Conservation (phyloP, 2,113 vertebrate species). For the Gallinago undulata region DNA sequence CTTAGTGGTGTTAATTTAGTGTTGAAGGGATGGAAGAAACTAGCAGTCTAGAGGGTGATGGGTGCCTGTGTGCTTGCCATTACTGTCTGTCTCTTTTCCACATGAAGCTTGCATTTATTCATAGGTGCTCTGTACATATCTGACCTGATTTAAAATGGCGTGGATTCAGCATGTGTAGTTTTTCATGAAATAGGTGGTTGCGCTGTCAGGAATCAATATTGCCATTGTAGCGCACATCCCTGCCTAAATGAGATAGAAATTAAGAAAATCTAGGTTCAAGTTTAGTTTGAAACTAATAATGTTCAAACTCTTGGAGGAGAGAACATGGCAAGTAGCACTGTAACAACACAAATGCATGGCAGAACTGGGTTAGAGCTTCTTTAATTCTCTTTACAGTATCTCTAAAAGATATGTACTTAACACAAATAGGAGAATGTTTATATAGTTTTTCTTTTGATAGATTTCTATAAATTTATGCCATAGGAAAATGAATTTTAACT, state of each 20-base stretch:
- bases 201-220: background rate
- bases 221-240: background rate
- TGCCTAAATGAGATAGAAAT: background rate
- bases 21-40: background rate
- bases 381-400: background rate
- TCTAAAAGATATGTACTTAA: background rate
- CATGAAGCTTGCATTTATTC: background rate
- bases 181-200: background rate
- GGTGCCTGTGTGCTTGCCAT: background rate
- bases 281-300: background rate
- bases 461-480: background rate
- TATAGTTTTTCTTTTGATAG: background rate
- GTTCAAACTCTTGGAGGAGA: background rate
- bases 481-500: background rate
- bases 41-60: background rate
- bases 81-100: background rate
- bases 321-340: background rate
- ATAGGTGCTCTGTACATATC: background rate
- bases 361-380: background rate
- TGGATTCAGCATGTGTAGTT: background rate
- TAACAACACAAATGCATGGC: background rate
- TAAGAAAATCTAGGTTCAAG: background rate
- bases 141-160: background rate
- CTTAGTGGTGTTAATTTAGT: background rate
- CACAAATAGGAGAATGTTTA: background rate